These are phyloP conservation scores for Sandelia bainsii DNA, from an alignment of 2,797 vertebrate genomes.

Conservation along the genomic window DNA sequence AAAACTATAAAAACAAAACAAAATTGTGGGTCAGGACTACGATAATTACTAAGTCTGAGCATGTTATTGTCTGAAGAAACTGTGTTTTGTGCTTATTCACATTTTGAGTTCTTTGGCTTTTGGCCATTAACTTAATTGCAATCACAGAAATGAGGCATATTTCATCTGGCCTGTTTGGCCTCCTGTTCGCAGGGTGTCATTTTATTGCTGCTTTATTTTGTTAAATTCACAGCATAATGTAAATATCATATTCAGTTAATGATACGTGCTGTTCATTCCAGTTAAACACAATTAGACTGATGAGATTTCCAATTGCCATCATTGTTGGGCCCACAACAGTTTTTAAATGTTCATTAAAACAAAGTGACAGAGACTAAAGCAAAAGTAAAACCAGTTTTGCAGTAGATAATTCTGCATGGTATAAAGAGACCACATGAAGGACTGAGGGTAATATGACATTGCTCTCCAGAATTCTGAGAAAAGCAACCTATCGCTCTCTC, in stretches of 20 bases:
- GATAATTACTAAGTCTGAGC: slow-evolving; percentile 67
- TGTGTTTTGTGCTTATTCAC: slow-evolving; percentile 37
- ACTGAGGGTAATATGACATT: slow-evolving; percentile 58
- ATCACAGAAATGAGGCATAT: slow-evolving; percentile 48
- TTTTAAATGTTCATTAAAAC: slow-evolving; percentile 25
- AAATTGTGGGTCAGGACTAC: slow-evolving; percentile 18
- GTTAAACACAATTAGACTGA: slow-evolving; percentile 7
- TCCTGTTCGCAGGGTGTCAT: slow-evolving; percentile 24
- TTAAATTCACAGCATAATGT: neutral
- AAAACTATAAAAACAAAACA: slow-evolving; percentile 15
- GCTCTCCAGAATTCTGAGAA: slow-evolving; percentile 77
- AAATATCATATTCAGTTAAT: slow-evolving; percentile 16
- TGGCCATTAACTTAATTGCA: slow-evolving; percentile 56
- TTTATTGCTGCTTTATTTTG: slow-evolving; percentile 24
- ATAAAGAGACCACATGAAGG: slow-evolving; percentile 80
- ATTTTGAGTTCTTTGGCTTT: slow-evolving; percentile 41
- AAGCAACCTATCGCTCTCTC: slow-evolving; percentile 57
- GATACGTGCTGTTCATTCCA: neutral
- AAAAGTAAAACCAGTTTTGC: slow-evolving; percentile 65
- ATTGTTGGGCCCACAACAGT: neutral
- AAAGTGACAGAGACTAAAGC: slow-evolving; percentile 34
- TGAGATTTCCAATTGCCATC: neutral
- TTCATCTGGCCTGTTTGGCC: slow-evolving; percentile 50
- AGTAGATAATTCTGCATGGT: slow-evolving; percentile 46
- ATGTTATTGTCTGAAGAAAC: slow-evolving; percentile 62